Base-by-base conservation (phyloP, 1,140 invertebrate species). In the Euura lappo region DNA sequence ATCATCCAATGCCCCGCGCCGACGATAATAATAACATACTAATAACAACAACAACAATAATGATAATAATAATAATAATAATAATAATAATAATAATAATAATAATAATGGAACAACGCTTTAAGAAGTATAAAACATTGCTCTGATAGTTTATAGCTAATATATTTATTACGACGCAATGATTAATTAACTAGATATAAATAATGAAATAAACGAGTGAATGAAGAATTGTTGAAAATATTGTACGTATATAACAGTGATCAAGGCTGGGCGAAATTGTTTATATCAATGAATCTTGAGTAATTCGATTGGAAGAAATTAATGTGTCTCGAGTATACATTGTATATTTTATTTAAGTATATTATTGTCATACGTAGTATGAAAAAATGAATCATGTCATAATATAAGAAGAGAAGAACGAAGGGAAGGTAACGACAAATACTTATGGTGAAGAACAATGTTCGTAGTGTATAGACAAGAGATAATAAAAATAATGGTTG, bases 91-190 rank as follows among this genome's bases (percentile, higher is more conserved):
- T 28, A 1, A 28, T 28, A 28, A 28, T 28, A 28, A 28, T 28
- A 28, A 28, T 28, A 28, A 28, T 28, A 28, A 28, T 28, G 28
- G 28, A 28, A 28, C 28, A 80, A 79, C 75, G 81, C 81, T 85
- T 84, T 78, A 80, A 78, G 79, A 74, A 76, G 28, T 28, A 78
- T 81, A 84, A 83, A 76, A 78, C 77, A 79, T 75, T 68, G 73
- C 69, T 76, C 72, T 76, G 79, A 78, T 78, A 78, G 72, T 77
- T 75, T 77, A 78, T 71, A 76, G 75, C 81, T 78, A 79, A 71
- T 77, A 81, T 85, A 85, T 85, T 86, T 84, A 86, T 86, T 86
- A 80, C 73, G 72, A 83, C 73, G 73, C 74, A 81, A 77, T 79
- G 69, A 72, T 77, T 79, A 28, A 28, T 28, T 28, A 77, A 72